Evolutionary conservation across 2,113 vertebrate genomes (phyloP).

Genomic region (Eira barbara): DNA sequence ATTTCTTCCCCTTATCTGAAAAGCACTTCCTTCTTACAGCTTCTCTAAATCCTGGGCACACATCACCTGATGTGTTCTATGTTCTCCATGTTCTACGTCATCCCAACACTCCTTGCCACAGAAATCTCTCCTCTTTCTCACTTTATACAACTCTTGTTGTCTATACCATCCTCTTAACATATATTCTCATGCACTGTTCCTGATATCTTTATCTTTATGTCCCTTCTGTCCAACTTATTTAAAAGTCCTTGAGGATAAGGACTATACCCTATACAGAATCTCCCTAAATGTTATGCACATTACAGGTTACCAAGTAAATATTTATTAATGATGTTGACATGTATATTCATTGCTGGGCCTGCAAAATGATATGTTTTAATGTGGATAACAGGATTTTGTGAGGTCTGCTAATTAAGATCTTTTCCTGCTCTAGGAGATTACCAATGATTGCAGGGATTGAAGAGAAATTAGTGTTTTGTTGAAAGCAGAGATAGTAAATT

Average conservation of each 20-base stretch:
- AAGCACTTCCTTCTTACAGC: background rate
- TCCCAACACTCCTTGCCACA: background rate
- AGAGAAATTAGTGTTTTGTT: background rate
- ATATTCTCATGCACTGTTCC: background rate
- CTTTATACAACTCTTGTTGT: background rate
- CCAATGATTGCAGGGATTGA: background rate
- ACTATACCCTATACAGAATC: background rate
- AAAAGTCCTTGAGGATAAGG: background rate
- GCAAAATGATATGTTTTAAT: background rate
- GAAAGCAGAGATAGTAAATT: background rate
- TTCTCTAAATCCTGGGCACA: background rate
- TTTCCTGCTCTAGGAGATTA: background rate
- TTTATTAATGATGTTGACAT: background rate
- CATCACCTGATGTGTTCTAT: too few species aligned
- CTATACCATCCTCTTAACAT: background rate
- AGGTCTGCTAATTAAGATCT: conserved; percentile 40
- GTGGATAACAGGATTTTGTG: background rate
- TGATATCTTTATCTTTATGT: background rate
- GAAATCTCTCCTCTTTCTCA: background rate
- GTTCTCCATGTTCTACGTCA: background rate
- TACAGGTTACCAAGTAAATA: background rate
- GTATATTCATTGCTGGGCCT: background rate
- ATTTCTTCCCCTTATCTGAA: background rate
- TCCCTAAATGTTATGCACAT: background rate
- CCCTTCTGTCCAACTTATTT: background rate